phyloP scores from a whole-genome alignment of 2,113 vertebrate genomes.

The Porphyrio hochstetteri region DNA sequence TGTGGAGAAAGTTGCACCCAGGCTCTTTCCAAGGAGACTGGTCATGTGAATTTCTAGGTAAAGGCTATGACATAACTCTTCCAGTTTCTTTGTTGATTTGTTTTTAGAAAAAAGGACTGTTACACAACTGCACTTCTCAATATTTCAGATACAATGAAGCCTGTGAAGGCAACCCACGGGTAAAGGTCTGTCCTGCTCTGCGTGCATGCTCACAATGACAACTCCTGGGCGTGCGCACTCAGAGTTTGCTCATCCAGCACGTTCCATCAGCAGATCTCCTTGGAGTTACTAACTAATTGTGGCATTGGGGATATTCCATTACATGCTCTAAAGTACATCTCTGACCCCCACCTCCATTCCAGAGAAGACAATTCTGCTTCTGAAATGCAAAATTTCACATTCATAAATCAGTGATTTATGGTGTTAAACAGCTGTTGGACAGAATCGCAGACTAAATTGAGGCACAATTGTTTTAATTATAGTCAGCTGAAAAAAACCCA shows the following conservation, averaged over 20 bases:
- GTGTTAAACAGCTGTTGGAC: neutral
- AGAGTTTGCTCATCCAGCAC: too few species aligned
- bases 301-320: neutral
- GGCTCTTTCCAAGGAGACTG: neutral
- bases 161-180: neutral
- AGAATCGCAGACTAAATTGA: neutral
- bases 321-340: neutral
- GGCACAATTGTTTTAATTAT: neutral
- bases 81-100: neutral
- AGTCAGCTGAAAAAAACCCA: neutral
- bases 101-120: neutral
- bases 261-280: neutral
- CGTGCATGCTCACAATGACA: fast-evolving
- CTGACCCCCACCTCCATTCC: neutral
- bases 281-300: neutral
- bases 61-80: neutral
- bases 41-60: neutral
- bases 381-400: neutral
- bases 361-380: neutral
- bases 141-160: neutral
- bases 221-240: fast-evolving
- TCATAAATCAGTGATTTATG: neutral
- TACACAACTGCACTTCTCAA: neutral
- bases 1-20: neutral
- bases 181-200: neutral